A percentile compares a stretch with the other conserved stretches of the same genome.
Evolutionary conservation across 2,797 vertebrate species (phyloP).

Genomic region (Sarcophilus harrisii): DNA sequence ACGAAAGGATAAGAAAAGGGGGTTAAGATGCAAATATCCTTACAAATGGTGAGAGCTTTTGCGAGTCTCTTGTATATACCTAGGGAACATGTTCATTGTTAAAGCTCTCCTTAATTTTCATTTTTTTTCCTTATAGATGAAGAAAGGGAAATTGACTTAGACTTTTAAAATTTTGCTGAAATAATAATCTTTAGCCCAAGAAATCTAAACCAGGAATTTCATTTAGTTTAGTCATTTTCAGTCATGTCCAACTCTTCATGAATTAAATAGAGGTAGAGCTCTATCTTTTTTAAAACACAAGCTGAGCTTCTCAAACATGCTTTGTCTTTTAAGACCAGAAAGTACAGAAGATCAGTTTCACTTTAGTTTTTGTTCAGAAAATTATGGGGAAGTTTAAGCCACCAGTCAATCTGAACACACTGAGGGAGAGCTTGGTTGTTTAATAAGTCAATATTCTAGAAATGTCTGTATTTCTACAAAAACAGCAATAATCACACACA

Average conservation of each 20-base stretch:
- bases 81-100: not conserved
- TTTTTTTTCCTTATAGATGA: not conserved
- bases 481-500: not conserved
- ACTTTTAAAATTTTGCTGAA: not conserved
- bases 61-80: not conserved
- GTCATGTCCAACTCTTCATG: not conserved
- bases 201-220: not conserved
- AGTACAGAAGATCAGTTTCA: not conserved
- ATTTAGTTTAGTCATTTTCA: not conserved
- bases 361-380: not conserved
- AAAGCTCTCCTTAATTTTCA: not conserved
- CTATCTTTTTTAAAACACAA: not conserved
- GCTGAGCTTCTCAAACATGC: not conserved
- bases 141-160: not conserved
- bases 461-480: not conserved
- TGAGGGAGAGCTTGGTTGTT: not conserved
- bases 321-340: not conserved
- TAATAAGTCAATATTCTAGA: not conserved
- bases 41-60: not conserved
- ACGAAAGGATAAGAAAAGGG: not conserved
- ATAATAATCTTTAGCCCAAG: not conserved
- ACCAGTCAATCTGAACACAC: not conserved
- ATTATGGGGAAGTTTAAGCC: not conserved
- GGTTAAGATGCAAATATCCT: not conserved
- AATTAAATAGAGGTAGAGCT: not conserved